These are phyloP conservation scores for Ramphastos sulfuratus DNA, from an alignment of 2,113 vertebrate genomes.

Conservation along the genomic window DNA sequence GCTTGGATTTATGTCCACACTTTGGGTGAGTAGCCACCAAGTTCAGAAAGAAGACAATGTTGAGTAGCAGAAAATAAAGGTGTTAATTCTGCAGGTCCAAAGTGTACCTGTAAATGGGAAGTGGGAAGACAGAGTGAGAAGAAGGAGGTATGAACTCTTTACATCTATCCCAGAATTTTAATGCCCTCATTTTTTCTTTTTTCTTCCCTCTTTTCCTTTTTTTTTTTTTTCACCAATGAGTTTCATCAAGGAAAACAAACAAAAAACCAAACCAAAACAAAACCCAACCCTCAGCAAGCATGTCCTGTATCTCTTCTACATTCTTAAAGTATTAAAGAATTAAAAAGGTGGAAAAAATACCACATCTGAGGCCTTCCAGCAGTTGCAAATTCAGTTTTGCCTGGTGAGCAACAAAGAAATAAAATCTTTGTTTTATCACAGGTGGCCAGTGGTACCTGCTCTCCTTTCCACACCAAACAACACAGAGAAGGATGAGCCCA, in stretches of 20 bases:
- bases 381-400: not conserved
- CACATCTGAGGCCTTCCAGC: not conserved
- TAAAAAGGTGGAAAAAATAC: not conserved
- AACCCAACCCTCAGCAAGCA: no score
- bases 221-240: not conserved
- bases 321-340: not conserved
- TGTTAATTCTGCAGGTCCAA: not conserved
- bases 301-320: not conserved
- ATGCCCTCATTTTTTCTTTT: not conserved
- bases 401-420: not conserved
- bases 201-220: not conserved
- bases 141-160: conserved; percentile 1
- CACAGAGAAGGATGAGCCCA: not conserved
- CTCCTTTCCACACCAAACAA: not conserved
- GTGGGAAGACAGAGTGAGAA: conserved; percentile 28
- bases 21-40: conserved; percentile 1
- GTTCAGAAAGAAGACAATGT: conserved; percentile 1
- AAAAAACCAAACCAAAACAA: not conserved
- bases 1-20: conserved; percentile 8
- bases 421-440: not conserved
- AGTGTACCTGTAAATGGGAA: conserved; percentile 36
- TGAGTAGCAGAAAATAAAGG: conserved; percentile 35
- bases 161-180: not conserved
- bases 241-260: not conserved
- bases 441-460: not conserved